phyloP scores from a whole-genome alignment of 2,113 vertebrate genomes.

The Rissa tridactyla region DNA sequence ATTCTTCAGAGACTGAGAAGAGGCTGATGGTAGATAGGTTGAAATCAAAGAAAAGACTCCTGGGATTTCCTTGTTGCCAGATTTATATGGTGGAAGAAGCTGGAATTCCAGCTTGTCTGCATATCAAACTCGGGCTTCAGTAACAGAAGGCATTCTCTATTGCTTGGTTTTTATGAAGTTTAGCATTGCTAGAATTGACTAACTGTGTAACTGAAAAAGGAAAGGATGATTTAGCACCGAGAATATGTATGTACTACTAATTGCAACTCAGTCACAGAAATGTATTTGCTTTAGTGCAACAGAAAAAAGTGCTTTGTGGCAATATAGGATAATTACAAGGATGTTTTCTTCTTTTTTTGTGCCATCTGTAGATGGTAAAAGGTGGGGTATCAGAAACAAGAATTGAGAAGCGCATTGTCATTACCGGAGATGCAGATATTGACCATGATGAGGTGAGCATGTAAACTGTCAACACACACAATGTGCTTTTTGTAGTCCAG shows the following conservation, averaged over 20 bases:
- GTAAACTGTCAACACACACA: not conserved
- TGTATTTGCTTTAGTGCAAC: not conserved
- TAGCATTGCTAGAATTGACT: not conserved
- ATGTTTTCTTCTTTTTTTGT: not conserved
- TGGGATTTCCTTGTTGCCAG: not conserved
- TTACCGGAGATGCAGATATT: slow-evolving; percentile 95
- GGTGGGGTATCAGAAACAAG: slow-evolving; percentile 97
- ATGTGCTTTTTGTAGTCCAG: not conserved
- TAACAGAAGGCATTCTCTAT: not conserved
- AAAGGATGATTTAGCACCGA: not conserved
- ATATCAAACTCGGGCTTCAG: not conserved
- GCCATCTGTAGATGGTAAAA: slow-evolving; percentile 82
- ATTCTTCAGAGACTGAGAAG: not conserved
- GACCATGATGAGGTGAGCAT: slow-evolving; percentile 93
- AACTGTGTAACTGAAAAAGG: not conserved
- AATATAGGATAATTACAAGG: not conserved
- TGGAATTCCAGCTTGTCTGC: not conserved
- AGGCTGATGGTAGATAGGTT: not conserved
- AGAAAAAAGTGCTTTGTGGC: not conserved
- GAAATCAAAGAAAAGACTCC: not conserved
- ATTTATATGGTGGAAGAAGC: not conserved
- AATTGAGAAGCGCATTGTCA: slow-evolving; percentile 98
- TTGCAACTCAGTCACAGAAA: not conserved
- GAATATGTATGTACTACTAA: not conserved
- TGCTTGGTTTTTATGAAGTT: not conserved